Evolutionary conservation across 2,797 vertebrate species (phyloP).

Genomic region (Fratercula arctica): DNA sequence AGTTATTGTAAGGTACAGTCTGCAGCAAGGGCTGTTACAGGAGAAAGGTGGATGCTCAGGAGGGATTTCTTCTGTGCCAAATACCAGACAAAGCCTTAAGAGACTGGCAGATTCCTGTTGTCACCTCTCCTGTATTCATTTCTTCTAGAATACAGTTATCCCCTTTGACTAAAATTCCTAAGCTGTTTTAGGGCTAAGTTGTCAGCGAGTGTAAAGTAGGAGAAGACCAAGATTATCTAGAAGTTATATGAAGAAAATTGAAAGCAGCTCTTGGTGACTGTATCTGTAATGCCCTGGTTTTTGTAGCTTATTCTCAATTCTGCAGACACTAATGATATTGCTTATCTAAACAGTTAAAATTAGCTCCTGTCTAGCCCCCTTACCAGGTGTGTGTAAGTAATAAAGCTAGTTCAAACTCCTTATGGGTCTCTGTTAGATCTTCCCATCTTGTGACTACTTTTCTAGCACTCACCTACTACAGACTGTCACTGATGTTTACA

Average conservation of each 20-base stretch:
- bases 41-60: neutral
- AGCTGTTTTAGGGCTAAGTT: neutral
- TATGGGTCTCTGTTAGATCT: neutral
- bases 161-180: neutral
- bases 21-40: neutral
- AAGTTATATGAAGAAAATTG: neutral
- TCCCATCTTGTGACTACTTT: neutral
- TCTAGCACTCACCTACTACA: neutral
- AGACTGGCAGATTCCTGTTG: neutral
- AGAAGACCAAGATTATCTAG: neutral
- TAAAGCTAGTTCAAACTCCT: neutral
- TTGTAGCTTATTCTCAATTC: neutral
- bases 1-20: neutral
- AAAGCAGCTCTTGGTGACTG: neutral
- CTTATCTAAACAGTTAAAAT: neutral
- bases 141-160: neutral
- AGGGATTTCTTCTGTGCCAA: neutral
- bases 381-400: neutral
- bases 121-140: neutral
- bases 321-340: neutral
- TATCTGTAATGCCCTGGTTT: neutral
- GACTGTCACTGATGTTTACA: neutral
- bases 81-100: neutral
- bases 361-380: neutral
- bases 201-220: neutral